Evolutionary conservation across 2,888 invertebrate species (phyloP).

Genomic region (Synergus gifuensis): DNA sequence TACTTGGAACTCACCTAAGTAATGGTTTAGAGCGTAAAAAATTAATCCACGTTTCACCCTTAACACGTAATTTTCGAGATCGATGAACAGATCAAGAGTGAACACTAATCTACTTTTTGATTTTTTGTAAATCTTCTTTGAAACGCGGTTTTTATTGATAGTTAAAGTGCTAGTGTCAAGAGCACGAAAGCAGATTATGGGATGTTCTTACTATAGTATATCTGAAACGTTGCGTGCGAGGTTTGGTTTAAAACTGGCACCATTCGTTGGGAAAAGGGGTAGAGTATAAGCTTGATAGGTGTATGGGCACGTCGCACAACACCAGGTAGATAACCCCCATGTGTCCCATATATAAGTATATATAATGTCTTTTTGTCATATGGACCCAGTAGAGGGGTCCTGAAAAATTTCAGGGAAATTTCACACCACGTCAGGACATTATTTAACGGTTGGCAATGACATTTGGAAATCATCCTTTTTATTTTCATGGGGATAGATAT

Average conservation of each 20-base stretch:
- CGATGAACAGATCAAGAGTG: background rate
- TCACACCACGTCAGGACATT: conserved; percentile 36
- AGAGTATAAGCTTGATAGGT: conserved; percentile 21
- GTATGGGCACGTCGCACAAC: conserved; percentile 45
- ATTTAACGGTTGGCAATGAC: conserved; percentile 31
- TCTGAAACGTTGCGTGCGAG: conserved; percentile 72
- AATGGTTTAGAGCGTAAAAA: background rate
- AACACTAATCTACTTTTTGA: conserved; percentile 58
- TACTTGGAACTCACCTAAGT: background rate
- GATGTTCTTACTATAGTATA: conserved; percentile 55
- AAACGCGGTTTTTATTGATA: conserved; percentile 43
- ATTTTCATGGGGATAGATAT: background rate
- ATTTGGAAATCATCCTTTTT: conserved; percentile 15
- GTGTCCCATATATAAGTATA: conserved; percentile 32
- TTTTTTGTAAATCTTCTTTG: conserved; percentile 40
- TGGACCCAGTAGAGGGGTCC: background rate
- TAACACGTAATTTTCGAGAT: conserved; percentile 5
- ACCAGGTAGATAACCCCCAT: conserved; percentile 44
- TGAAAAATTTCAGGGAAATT: conserved; percentile 38
- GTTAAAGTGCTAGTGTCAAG: conserved; percentile 48
- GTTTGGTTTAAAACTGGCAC: conserved; percentile 75
- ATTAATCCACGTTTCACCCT: conserved; percentile 3
- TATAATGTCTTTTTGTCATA: conserved; percentile 39
- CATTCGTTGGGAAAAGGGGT: conserved; percentile 57
- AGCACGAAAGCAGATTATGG: conserved; percentile 66